phyloP scores from a whole-genome alignment of 2,113 vertebrate species.

The Orycteropus afer region DNA sequence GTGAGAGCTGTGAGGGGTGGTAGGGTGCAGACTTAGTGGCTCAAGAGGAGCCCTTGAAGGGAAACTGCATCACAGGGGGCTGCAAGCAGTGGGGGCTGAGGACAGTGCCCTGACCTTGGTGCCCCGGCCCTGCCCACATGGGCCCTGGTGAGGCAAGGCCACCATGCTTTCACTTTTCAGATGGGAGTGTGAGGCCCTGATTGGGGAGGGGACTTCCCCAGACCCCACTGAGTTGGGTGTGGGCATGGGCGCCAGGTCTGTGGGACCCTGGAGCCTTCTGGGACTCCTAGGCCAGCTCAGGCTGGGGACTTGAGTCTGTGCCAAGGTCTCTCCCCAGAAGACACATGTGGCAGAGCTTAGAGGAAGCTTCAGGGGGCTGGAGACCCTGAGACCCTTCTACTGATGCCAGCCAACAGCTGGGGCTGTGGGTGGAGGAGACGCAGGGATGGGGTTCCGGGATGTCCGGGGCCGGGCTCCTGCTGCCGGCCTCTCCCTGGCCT shows the following conservation, averaged over 20 bases:
- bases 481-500: rapidly evolving
- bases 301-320: background rate
- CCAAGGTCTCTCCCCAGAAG: background rate
- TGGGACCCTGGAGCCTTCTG: background rate
- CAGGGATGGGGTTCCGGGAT: no score
- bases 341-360: rapidly evolving
- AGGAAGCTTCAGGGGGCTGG: rapidly evolving
- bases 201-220: no score
- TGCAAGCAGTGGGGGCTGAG: no score
- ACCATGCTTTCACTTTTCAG: no score
- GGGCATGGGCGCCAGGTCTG: background rate
- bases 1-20: no score
- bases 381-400: background rate
- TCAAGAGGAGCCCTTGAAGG: background rate
- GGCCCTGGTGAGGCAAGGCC: no score
- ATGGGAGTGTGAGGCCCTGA: no score
- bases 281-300: background rate
- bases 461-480: rapidly evolving
- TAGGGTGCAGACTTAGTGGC: background rate
- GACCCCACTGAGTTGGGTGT: background rate
- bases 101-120: no score
- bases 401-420: background rate
- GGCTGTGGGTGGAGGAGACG: rapidly evolving
- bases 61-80: no score
- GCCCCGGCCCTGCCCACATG: no score